Evolutionary conservation across 2,113 vertebrate species (phyloP).

Genomic region (Pedionomus torquatus): DNA sequence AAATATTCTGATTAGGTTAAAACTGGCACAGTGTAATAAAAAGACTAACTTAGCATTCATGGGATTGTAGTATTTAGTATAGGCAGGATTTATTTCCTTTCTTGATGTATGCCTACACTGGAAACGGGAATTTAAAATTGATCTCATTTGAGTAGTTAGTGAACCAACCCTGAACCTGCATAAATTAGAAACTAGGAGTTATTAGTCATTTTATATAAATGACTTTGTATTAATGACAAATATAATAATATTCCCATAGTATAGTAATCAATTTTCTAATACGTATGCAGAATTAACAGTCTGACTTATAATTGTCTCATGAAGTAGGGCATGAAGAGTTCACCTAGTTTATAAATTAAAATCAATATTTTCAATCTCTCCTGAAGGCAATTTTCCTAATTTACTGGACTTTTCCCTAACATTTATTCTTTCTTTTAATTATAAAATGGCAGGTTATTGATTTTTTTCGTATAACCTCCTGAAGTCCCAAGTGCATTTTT

Average conservation of each 20-base stretch:
- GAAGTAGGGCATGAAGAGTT: slow-evolving; percentile 81
- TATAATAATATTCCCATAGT: slow-evolving; percentile 73
- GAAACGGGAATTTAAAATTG: slow-evolving; percentile 41
- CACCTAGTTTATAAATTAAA: slow-evolving; percentile 91
- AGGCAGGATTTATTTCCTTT: slow-evolving; percentile 33
- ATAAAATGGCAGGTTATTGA: slow-evolving; percentile 91
- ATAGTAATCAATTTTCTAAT: slow-evolving; percentile 77
- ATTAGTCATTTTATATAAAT: slow-evolving; percentile 65
- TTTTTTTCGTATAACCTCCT: slow-evolving; percentile 77
- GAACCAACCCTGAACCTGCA: slow-evolving; percentile 46
- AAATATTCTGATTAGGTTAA: neutral
- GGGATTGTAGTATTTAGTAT: neutral
- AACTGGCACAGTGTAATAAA: neutral
- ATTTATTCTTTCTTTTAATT: slow-evolving; percentile 91
- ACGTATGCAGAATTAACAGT: slow-evolving; percentile 77
- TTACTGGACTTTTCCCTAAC: slow-evolving; percentile 82
- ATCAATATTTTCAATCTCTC: slow-evolving; percentile 93
- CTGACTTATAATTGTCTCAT: slow-evolving; percentile 81
- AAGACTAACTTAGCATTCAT: neutral
- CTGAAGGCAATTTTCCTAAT: slow-evolving; percentile 89
- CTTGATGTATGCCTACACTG: neutral
- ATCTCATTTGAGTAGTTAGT: slow-evolving; percentile 45
- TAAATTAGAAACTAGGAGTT: slow-evolving; percentile 62
- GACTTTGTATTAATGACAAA: slow-evolving; percentile 74
- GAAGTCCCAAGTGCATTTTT: slow-evolving; percentile 74